Evolutionary conservation across 1,140 invertebrate species (phyloP).

Genomic region (Penaeus chinensis): DNA sequence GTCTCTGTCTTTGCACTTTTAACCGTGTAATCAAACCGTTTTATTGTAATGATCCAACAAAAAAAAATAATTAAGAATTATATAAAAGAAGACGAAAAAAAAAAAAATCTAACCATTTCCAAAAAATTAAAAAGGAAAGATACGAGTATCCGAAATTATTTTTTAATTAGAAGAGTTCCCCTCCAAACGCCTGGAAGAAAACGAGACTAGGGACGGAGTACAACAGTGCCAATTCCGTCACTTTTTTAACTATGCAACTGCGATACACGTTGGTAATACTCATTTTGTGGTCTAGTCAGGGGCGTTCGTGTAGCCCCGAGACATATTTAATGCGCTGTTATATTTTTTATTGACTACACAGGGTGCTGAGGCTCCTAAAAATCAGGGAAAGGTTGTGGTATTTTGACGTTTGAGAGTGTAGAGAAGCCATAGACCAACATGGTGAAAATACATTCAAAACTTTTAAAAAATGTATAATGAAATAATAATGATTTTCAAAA

Average conservation of each 20-base stretch:
- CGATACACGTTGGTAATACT: slow-evolving; percentile 32
- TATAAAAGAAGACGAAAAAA: too few relatives aligned
- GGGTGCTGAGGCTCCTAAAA: slow-evolving; percentile 20
- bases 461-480: neutral
- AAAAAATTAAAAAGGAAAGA: neutral
- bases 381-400: slow-evolving; percentile 49
- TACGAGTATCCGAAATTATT: neutral
- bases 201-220: slow-evolving; percentile 48
- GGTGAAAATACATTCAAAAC: neutral
- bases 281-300: slow-evolving; percentile 46
- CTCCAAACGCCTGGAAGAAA: slow-evolving; percentile 22
- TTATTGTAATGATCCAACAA: too few relatives aligned
- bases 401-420: slow-evolving; percentile 8
- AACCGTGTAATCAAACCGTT: too few relatives aligned
- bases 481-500: too few relatives aligned
- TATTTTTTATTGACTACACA: slow-evolving; percentile 26
- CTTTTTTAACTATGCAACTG: slow-evolving; percentile 61
- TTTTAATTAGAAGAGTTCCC: neutral
- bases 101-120: neutral
- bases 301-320: neutral
- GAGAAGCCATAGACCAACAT: slow-evolving; percentile 9
- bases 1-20: neutral
- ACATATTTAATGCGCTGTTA: neutral
- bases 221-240: slow-evolving; percentile 57
- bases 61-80: too few relatives aligned